Evolutionary conservation across 2,113 vertebrate species (phyloP).

Genomic region (Coptodon rendalli): DNA sequence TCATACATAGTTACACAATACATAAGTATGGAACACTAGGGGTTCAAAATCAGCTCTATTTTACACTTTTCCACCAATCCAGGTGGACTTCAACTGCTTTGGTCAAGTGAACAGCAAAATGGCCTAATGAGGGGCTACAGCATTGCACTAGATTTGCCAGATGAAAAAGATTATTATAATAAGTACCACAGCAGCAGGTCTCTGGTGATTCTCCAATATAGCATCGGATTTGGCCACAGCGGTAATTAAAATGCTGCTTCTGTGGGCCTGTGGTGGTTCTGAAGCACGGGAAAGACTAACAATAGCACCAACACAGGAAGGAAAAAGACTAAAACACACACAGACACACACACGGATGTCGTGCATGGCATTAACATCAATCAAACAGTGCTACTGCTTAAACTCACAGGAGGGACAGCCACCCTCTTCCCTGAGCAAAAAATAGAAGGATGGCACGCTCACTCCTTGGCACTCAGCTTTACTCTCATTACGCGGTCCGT

Average conservation of each 20-base stretch:
- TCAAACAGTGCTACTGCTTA: conserved; percentile 22
- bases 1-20: background rate
- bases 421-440: conserved; percentile 34
- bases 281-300: background rate
- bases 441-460: conserved; percentile 51
- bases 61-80: background rate
- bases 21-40: background rate
- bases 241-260: conserved; percentile 3
- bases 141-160: background rate
- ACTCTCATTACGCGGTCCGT: conserved; percentile 34
- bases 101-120: background rate
- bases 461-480: conserved; percentile 41
- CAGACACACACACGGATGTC: background rate
- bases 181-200: background rate
- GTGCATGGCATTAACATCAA: conserved; percentile 21
- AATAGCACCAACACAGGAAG: background rate
- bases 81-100: background rate
- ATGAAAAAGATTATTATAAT: background rate
- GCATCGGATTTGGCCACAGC: background rate
- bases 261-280: background rate
- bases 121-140: background rate
- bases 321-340: background rate
- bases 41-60: background rate
- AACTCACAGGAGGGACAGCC: conserved; percentile 15
- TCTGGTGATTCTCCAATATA: background rate